Conservation (phyloP, 2,797 vertebrate species). For the Lithobates sylvaticus region DNA sequence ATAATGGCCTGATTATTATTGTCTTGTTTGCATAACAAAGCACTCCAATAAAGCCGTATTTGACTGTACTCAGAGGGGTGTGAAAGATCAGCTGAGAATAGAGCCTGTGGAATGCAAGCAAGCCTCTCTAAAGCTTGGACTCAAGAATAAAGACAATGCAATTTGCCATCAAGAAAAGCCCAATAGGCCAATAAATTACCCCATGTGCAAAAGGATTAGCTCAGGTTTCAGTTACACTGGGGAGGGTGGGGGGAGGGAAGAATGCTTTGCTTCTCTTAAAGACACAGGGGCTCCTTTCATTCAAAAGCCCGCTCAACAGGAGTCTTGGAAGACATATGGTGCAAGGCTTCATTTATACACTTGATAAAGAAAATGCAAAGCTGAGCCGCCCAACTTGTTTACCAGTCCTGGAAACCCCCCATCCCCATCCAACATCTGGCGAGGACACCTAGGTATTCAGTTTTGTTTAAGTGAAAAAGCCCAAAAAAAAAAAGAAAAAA, state of each 20-base stretch:
- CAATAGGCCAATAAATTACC: constrained; percentile 89
- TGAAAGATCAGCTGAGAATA: constrained; percentile 75
- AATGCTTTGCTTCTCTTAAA: constrained; percentile 75
- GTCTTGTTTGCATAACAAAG: constrained; percentile 83
- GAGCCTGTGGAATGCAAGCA: constrained; percentile 73
- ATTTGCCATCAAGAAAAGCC: constrained; percentile 85
- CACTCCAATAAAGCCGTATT: constrained; percentile 77
- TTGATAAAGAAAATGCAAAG: constrained; percentile 26
- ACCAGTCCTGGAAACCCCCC: background rate
- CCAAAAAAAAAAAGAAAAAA: background rate
- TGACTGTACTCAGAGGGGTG: constrained; percentile 70
- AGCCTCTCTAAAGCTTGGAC: constrained; percentile 72
- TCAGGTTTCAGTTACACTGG: constrained; percentile 79
- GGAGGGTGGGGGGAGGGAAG: constrained; percentile 60
- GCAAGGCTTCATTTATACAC: constrained; percentile 18
- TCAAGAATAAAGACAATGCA: constrained; percentile 86
- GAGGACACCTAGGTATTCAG: background rate
- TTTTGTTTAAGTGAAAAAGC: background rate
- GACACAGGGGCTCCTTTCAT: constrained; percentile 69
- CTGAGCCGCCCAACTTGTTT: background rate
- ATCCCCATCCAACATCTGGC: constrained; percentile 8
- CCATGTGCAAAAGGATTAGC: constrained; percentile 83
- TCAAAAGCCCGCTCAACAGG: constrained; percentile 52
- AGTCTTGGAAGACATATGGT: constrained; percentile 53
- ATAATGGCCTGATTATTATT: constrained; percentile 79